Evolutionary conservation across 2,113 vertebrate species (phyloP), one percentile per base, ranked within the genome.

Genomic region (Seriola dumerili): DNA sequence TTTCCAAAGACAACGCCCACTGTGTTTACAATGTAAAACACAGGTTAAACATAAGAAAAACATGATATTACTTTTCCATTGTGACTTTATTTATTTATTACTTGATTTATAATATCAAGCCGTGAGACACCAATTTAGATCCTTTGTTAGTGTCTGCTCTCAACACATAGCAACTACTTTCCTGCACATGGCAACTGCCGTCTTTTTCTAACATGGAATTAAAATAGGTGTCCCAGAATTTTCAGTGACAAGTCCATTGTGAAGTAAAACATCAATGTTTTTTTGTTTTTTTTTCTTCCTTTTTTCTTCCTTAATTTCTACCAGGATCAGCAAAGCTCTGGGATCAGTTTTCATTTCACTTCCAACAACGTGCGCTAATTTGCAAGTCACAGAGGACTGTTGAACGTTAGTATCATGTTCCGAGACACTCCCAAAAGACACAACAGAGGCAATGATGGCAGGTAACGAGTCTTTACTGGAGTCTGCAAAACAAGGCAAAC

Each of bases 341-440:
- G 38, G 84, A 88, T 91, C 70, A 73, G 74, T 86, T 90, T 88
- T 75, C 73, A 0, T 85, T 80, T 90, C 54, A 71, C 83, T 67
- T 72, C 17, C 61, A 80, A 75, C 72, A 78, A 72, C 52, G 72
- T 77, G 69, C 2, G 54, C 54, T 88, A 58, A 86, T 91, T 91
- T 81, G 68, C 65, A 87, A 79, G 73, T 81, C 81, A 78, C 81
- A 23, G 42, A 83, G 78, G 86, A 77, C 32, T 85, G 59, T 61
- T 36, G 52, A 80, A 85, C 32, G 36, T 74, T 42, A 42, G 8
- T 42, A 42, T 42, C 40, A 9, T 8, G 10, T 42, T 42, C 40
- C 10, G 40, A 42, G 40, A 42, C 8, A 42, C 40, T 42, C 40
- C 40, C 40, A 42, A 11, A 42, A 42, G 40, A 23, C 40, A 42